Conservation (phyloP, 1,140 invertebrate species). For the Platyscapa corneri region DNA sequence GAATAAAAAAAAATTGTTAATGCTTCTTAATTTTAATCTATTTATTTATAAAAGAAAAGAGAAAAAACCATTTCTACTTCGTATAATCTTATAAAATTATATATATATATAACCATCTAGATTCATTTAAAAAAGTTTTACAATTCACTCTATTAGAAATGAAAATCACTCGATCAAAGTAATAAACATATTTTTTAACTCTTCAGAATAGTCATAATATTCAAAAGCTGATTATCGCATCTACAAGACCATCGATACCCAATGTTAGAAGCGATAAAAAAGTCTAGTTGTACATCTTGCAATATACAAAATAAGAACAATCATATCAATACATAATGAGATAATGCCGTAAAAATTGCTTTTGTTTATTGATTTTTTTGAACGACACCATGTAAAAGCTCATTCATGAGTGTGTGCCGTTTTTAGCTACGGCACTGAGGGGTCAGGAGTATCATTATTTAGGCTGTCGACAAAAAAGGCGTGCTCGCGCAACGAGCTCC, state of each 20-base stretch:
- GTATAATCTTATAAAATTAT: not conserved
- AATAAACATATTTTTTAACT: not conserved
- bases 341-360: not conserved
- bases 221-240: not conserved
- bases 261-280: constrained; percentile 15
- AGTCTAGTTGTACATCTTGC: not conserved
- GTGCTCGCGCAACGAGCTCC: not conserved
- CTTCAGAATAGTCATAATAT: not conserved
- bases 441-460: not conserved
- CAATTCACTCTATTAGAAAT: too few species aligned
- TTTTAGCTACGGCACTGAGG: not conserved
- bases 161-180: not conserved
- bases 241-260: not conserved
- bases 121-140: too few species aligned
- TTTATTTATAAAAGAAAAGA: not conserved
- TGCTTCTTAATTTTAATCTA: not conserved
- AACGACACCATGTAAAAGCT: not conserved
- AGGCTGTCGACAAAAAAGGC: not conserved
- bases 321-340: not conserved
- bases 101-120: too few species aligned
- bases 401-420: not conserved
- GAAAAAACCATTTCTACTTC: not conserved
- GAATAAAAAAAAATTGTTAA: not conserved
- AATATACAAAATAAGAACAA: constrained; percentile 1
- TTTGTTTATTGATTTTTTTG: not conserved